Evolutionary conservation across 2,797 vertebrate genomes (phyloP).

Genomic region (Pseudocheirus occidentalis): DNA sequence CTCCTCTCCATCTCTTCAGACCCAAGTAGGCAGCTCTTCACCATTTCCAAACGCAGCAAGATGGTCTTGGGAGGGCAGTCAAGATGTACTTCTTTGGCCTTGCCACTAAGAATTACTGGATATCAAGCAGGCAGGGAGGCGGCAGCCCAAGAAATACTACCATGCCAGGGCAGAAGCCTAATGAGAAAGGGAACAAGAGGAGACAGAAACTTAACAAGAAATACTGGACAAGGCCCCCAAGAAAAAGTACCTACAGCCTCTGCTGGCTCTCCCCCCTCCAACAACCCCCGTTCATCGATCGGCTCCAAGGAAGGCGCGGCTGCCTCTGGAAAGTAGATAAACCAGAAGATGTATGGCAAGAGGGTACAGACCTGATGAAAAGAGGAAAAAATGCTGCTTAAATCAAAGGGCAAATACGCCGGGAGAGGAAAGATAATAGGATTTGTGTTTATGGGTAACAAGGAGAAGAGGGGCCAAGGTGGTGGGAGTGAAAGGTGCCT

Average conservation of each 20-base stretch:
- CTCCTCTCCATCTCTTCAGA: not conserved
- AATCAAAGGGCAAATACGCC: conserved; percentile 82
- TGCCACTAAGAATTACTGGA: conserved; percentile 77
- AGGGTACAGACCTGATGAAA: conserved; percentile 77
- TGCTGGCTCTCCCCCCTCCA: conserved; percentile 26
- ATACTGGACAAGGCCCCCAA: conserved; percentile 80
- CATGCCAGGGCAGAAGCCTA: conserved; percentile 77
- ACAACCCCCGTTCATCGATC: conserved; percentile 74
- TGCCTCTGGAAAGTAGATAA: conserved; percentile 80
- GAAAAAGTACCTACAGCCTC: conserved; percentile 77
- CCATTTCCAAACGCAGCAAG: not conserved
- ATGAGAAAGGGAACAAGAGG: conserved; percentile 83
- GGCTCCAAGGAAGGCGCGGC: conserved; percentile 65
- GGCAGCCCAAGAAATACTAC: conserved; percentile 84
- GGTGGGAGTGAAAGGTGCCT: conserved; percentile 52
- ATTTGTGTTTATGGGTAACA: conserved; percentile 80
- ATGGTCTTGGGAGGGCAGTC: conserved; percentile 33
- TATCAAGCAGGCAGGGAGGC: conserved; percentile 67
- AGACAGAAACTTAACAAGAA: conserved; percentile 86
- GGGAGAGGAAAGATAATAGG: conserved; percentile 74
- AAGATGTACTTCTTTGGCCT: conserved; percentile 57
- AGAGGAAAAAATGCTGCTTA: conserved; percentile 76
- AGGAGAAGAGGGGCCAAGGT: conserved; percentile 51
- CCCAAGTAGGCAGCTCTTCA: accelerated
- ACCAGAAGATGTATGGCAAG: conserved; percentile 76